These are phyloP conservation scores for Belonocnema kinseyi DNA, from an alignment of 1,140 invertebrate species.

Conservation along the genomic window DNA sequence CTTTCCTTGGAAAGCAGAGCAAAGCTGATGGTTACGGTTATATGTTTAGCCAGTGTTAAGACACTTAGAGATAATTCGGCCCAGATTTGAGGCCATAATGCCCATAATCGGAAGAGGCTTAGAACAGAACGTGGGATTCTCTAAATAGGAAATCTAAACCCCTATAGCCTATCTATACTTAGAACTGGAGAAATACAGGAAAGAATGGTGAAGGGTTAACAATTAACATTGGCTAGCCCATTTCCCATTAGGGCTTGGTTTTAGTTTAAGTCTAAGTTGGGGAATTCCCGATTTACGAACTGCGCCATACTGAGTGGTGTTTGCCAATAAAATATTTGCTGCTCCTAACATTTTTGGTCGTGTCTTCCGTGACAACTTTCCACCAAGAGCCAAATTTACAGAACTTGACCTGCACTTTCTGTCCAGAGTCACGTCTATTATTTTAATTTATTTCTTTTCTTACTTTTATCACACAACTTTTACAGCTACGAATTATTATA, in stretches of 20 bases:
- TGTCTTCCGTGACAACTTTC: conserved; percentile 15
- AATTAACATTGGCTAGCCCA: neutral
- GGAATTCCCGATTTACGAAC: neutral
- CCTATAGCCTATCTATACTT: neutral
- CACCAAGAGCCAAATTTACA: neutral
- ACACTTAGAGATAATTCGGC: conserved; percentile 14
- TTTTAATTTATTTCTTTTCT: neutral
- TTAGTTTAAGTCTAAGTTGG: conserved; percentile 10
- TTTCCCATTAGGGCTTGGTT: conserved; percentile 11
- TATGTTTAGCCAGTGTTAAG: conserved; percentile 6
- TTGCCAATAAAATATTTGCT: conserved; percentile 10
- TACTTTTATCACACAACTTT: too few species aligned
- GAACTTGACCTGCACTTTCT: conserved; percentile 19
- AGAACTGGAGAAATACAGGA: neutral
- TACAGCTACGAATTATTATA: neutral
- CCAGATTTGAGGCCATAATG: conserved; percentile 13
- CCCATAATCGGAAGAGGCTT: neutral
- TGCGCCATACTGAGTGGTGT: neutral
- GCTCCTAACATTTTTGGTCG: neutral
- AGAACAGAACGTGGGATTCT: conserved; percentile 5
- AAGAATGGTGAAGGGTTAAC: conserved; percentile 1
- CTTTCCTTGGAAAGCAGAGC: neutral
- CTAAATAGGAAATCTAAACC: neutral
- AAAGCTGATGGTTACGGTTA: neutral
- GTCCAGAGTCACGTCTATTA: neutral